A percentile compares a stretch with the other conserved stretches of the same genome.
Conservation (phyloP, 2,113 vertebrate genomes). For the Rhea pennata region DNA sequence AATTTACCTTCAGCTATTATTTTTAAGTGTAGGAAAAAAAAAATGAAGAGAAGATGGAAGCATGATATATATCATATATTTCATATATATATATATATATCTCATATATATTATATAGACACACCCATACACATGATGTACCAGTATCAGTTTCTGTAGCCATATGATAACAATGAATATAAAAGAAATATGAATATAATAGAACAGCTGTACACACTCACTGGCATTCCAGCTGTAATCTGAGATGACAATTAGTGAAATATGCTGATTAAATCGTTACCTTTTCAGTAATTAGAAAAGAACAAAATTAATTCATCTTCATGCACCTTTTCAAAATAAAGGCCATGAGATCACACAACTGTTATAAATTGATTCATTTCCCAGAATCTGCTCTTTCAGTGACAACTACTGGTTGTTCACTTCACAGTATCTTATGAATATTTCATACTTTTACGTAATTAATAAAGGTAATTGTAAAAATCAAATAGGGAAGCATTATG, state of each 20-base stretch:
- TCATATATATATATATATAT: too few relatives aligned
- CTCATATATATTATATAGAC: too few relatives aligned
- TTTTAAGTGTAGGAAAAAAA: not conserved
- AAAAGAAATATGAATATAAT: not conserved
- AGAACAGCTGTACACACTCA: not conserved
- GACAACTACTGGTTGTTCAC: not conserved
- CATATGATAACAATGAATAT: not conserved
- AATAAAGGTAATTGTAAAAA: not conserved
- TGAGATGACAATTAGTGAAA: not conserved
- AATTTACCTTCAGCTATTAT: not conserved
- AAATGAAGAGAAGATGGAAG: not conserved
- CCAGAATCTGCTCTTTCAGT: not conserved
- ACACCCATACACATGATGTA: not conserved
- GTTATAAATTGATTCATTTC: not conserved
- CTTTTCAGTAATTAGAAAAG: not conserved
- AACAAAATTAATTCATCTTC: not conserved
- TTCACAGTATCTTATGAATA: not conserved
- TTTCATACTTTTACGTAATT: not conserved
- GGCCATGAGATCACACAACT: not conserved
- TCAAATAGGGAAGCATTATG: not conserved
- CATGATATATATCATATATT: too few relatives aligned
- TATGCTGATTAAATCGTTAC: not conserved
- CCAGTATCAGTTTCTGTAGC: not conserved
- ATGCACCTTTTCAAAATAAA: not conserved
- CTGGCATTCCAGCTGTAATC: slow-evolving; percentile 11